Base-by-base conservation (phyloP, 2,797 vertebrate genomes). In the Centroberyx gerrardi region DNA sequence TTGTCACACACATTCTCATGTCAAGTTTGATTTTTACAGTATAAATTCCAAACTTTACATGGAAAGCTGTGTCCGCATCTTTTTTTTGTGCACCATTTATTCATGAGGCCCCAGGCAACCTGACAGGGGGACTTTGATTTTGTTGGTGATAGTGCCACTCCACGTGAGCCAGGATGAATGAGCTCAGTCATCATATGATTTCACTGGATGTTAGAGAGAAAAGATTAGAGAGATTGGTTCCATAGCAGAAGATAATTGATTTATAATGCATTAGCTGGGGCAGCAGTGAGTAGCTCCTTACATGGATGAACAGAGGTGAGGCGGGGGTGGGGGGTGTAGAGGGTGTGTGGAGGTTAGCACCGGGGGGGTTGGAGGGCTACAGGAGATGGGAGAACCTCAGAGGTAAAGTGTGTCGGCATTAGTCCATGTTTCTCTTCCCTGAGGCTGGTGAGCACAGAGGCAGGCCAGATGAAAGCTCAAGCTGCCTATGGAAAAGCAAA, bases 181-280 rank as follows among this genome's bases (percentile, higher is more conserved):
- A 75, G 65, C 80, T 87, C 88, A 62, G 80, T 72, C 83, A 62
- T 91, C 81, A 67, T 83, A 79, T 67, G 82, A 86, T 90, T 88
- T 91, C 75, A 87, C 81, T 88, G 86, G 78, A 88, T 90, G 84
- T 83, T 82, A 80, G 77, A 80, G 77, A 82, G 78, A 69, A 84
- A 87, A 87, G 81, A 91, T 90, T 81, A 89, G 68, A 77, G 65
- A 72, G 81, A 85, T 85, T 83, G 84, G 86, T 89, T 90, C 82
- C 84, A 76, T 83, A 71, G 85, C 84, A 86, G 80, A 84, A 82
- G 71, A 86, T 92, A 89, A 94, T 89, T 93, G 86, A 92, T 92
- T 92, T 84, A 83, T 87, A 90, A 90, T 90, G 77, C 83, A 83
- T 88, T 80, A 77, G 71, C 70, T 9, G 48, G 75, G 68, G 77